Percentiles rank a stretch among this genome's conserved stretches.
Evolutionary conservation across 2,113 vertebrate species (phyloP).

Genomic region (Alces alces): DNA sequence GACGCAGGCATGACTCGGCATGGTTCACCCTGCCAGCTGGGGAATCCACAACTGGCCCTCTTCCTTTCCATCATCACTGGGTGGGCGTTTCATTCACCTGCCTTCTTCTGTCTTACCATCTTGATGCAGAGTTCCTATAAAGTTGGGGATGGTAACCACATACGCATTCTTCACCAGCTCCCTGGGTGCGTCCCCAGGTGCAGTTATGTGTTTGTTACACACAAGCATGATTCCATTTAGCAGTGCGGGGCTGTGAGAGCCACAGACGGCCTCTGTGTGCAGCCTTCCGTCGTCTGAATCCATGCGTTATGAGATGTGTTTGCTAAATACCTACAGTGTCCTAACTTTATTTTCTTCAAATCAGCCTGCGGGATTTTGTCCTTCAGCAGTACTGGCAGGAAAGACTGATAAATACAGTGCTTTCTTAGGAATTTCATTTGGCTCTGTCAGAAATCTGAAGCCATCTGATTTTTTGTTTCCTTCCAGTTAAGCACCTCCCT

Average conservation of each 20-base stretch:
- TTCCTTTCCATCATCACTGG: neutral
- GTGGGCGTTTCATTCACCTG: neutral
- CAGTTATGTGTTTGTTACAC: neutral
- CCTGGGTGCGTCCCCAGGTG: neutral
- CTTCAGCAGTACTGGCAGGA: neutral
- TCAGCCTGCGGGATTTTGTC: neutral
- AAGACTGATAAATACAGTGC: neutral
- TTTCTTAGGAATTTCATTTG: neutral
- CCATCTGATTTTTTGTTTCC: neutral
- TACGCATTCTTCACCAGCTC: neutral
- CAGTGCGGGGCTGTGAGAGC: neutral
- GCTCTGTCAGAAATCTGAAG: neutral
- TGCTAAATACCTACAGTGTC: neutral
- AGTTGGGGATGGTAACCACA: no score
- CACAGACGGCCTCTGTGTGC: neutral
- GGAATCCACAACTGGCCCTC: neutral
- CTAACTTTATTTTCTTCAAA: fast-evolving
- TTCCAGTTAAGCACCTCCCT: neutral
- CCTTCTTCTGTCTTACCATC: neutral
- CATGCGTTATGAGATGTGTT: fast-evolving
- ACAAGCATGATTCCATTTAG: no score
- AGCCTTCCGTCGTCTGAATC: neutral
- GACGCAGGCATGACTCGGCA: neutral
- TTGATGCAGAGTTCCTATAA: neutral
- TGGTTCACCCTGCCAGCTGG: neutral